Conservation (phyloP, 2,113 vertebrate species). For the Paracanthobrama guichenoti region DNA sequence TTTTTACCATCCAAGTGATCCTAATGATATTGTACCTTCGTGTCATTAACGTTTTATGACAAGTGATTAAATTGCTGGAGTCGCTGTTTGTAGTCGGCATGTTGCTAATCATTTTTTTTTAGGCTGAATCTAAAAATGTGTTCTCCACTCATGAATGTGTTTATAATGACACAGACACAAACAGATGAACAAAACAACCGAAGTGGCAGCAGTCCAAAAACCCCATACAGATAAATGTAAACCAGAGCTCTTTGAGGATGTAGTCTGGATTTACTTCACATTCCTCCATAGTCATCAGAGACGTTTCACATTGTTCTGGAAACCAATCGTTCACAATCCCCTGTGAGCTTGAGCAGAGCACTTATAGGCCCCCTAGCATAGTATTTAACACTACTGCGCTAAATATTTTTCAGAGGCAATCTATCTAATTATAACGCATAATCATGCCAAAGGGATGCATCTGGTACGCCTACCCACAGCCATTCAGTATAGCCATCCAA, state of each 20-base stretch:
- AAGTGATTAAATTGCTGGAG: neutral
- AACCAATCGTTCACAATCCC: neutral
- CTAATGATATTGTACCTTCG: too few relatives aligned
- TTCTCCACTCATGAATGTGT: neutral
- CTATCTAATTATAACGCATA: conserved; percentile 28
- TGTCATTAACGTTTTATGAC: too few relatives aligned
- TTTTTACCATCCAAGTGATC: too few relatives aligned
- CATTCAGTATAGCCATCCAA: neutral
- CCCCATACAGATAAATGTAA: neutral
- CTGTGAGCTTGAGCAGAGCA: neutral
- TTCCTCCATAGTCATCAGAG: conserved; percentile 6
- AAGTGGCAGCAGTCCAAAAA: neutral
- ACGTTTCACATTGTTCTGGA: conserved; percentile 19
- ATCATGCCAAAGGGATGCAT: conserved; percentile 26
- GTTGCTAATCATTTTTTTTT: neutral
- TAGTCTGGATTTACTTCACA: neutral
- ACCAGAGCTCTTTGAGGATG: neutral
- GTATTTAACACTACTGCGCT: conserved; percentile 32
- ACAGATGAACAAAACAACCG: neutral
- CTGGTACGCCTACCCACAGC: conserved; percentile 7
- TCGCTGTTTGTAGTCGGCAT: neutral
- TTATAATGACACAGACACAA: neutral
- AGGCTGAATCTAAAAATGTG: neutral
- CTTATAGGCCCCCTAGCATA: neutral
- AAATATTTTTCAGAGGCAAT: conserved; percentile 32